These are phyloP conservation scores for Oxycera nigricornis DNA, from an alignment of 2,888 invertebrate species.

Conservation along the genomic window DNA sequence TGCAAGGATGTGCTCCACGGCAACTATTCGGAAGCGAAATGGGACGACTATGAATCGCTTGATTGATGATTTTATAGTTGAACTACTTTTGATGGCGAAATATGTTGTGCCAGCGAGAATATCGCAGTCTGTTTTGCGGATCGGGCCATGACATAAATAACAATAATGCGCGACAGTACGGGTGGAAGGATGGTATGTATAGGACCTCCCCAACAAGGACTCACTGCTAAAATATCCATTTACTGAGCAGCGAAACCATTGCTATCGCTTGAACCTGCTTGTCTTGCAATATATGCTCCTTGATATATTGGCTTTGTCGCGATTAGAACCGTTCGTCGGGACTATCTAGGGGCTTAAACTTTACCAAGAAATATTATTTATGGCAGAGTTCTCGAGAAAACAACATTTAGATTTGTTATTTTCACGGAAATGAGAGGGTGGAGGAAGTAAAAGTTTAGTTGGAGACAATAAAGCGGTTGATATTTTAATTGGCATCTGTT, in stretches of 20 bases:
- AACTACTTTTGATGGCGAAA: conserved; percentile 17
- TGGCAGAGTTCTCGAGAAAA: too few relatives aligned
- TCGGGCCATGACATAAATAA: conserved; percentile 2
- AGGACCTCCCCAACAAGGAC: background rate
- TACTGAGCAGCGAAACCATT: background rate
- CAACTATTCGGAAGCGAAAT: conserved; percentile 1
- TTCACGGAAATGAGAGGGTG: too few relatives aligned
- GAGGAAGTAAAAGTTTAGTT: too few relatives aligned
- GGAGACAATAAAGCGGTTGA: too few relatives aligned
- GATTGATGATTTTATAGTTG: conserved; percentile 14
- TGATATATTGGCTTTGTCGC: background rate
- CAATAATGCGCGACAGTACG: background rate
- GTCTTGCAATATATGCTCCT: background rate
- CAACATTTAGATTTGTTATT: too few relatives aligned
- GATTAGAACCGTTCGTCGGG: background rate
- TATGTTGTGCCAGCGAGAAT: conserved; percentile 15
- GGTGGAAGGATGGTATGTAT: background rate
- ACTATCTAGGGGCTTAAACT: background rate
- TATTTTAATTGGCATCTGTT: too few relatives aligned
- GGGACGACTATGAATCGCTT: conserved; percentile 2
- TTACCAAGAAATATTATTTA: conserved; percentile 2
- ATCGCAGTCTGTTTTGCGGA: background rate
- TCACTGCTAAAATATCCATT: conserved; percentile 1
- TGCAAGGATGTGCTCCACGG: background rate
- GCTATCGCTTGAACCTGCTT: conserved; percentile 3